These are phyloP conservation scores for Conchocele bisecta DNA, from an alignment of 2,888 invertebrate genomes.

Conservation along the genomic window DNA sequence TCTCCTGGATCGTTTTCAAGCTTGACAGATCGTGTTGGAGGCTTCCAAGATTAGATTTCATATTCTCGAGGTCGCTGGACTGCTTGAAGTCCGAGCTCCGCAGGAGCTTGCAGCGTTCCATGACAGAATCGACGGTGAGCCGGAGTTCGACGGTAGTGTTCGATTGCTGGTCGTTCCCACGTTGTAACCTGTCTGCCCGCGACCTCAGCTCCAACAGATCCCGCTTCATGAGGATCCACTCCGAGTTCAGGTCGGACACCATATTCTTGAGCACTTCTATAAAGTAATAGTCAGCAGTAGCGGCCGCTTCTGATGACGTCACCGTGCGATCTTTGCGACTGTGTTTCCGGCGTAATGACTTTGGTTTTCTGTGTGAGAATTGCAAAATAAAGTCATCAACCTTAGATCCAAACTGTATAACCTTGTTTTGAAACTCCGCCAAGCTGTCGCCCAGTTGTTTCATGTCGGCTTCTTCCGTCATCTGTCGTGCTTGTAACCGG, in stretches of 20 bases:
- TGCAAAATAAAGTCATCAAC: conserved; percentile 26
- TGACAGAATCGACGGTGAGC: conserved; percentile 11
- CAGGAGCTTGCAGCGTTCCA: conserved; percentile 11
- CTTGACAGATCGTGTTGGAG: conserved; percentile 43
- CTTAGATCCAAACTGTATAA: conserved; percentile 31
- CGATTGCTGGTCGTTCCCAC: conserved; percentile 48
- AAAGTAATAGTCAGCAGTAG: conserved; percentile 24
- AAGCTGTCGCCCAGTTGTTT: conserved; percentile 34
- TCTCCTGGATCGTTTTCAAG: conserved; percentile 26
- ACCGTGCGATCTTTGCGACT: conserved; percentile 42
- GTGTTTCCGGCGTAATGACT: conserved; percentile 36
- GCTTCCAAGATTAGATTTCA: conserved; percentile 43
- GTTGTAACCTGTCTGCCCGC: conserved; percentile 58
- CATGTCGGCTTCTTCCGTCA: conserved; percentile 36
- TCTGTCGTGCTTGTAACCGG: conserved; percentile 57
- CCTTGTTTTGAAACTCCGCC: conserved; percentile 33
- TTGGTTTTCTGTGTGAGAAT: conserved; percentile 7
- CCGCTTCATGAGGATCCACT: conserved; percentile 80
- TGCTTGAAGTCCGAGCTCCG: conserved; percentile 16
- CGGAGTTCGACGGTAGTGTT: conserved; percentile 60
- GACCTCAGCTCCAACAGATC: conserved; percentile 73
- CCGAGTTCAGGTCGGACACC: conserved; percentile 79
- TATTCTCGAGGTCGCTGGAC: conserved; percentile 23
- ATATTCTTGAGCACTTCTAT: conserved; percentile 65
- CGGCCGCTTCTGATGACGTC: conserved; percentile 26